Evolutionary conservation across 2,113 vertebrate species (phyloP), one percentile per base, ranked within the genome.

Genomic region (Kryptolebias marmoratus): DNA sequence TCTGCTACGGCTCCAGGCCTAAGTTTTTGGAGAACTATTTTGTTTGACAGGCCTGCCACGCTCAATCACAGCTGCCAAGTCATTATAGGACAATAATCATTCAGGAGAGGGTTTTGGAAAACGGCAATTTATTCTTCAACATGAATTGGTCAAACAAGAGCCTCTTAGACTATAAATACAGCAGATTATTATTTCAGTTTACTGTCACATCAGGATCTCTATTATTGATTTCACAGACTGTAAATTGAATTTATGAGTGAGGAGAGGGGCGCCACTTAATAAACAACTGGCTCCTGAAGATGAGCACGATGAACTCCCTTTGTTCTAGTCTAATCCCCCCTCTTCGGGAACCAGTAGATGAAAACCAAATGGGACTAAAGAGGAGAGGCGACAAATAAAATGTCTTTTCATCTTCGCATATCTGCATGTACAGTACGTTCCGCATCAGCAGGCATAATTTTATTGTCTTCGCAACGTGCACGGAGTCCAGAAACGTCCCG

Each of bases 351-450:
- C 22, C 8, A 45, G 60, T 13, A 28, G 56, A 64, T 59, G 59
- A 71, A 54, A 77, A 83, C 63, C 79, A 82, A 60, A 68, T 68
- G 53, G 70, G 70, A 62, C 60, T 54, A 68, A 77, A 59, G 45
- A 50, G 53, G 48, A 60, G 71, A 76, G 57, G 31, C 60, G 68
- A 68, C 48, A 47, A 57, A 75, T 63, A 47, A 9, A 9, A 8
- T 42, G 5, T 44, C 22, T 15, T 31, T 13, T 27, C 28, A 58
- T 18, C 39, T 64, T n/a, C 45, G 60, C 45, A 58, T 61, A 55
- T 60, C 49, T 48, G 45, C 32, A 18, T 48, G 44, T 49, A 55
- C 31, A n/a, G 14, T 5, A 44, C 47, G 22, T 48, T 68, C n/a
- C 18, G 53, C 63, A 71, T 64, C 64, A 18, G 36, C 0, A 8